Evolutionary conservation across 2,797 vertebrate species (phyloP).

Genomic region (Semotilus atromaculatus): DNA sequence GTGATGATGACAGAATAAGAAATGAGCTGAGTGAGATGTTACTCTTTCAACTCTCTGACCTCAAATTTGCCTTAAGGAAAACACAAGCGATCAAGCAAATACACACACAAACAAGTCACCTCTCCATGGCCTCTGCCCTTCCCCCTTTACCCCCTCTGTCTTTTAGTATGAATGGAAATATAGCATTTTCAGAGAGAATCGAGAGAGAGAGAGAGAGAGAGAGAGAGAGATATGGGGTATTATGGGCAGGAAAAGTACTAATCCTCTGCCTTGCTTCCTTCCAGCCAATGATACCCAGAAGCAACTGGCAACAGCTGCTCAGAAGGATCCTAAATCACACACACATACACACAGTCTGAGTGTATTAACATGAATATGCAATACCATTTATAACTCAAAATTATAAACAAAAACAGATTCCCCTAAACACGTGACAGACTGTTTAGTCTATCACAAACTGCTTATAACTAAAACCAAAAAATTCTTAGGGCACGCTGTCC

Average conservation of each 20-base stretch:
- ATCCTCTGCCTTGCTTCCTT: conserved; percentile 60
- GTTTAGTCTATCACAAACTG: conserved; percentile 35
- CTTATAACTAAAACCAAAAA: conserved; percentile 30
- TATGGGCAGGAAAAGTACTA: conserved; percentile 56
- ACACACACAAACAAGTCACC: conserved; percentile 46
- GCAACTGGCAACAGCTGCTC: conserved; percentile 70
- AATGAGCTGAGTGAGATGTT: conserved; percentile 66
- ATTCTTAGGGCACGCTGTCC: not conserved
- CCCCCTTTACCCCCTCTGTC: conserved; percentile 24
- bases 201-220: conserved; percentile 10
- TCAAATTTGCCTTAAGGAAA: conserved; percentile 21
- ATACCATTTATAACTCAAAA: conserved; percentile 39
- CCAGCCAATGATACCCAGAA: conserved; percentile 66
- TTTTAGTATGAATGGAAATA: conserved; percentile 25
- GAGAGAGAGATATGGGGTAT: conserved; percentile 28
- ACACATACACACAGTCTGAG: conserved; percentile 40
- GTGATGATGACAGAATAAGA: conserved; percentile 31
- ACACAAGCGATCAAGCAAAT: conserved; percentile 33
- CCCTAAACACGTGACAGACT: conserved; percentile 36
- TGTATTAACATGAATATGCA: conserved; percentile 27
- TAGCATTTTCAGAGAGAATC: conserved; percentile 7
- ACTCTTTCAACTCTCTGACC: conserved; percentile 63
- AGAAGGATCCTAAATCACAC: conserved; percentile 41
- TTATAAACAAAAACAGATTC: conserved; percentile 25
- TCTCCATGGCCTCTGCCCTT: conserved; percentile 24